Base-by-base conservation (phyloP, 2,888 invertebrate species). In the Allacma fusca region DNA sequence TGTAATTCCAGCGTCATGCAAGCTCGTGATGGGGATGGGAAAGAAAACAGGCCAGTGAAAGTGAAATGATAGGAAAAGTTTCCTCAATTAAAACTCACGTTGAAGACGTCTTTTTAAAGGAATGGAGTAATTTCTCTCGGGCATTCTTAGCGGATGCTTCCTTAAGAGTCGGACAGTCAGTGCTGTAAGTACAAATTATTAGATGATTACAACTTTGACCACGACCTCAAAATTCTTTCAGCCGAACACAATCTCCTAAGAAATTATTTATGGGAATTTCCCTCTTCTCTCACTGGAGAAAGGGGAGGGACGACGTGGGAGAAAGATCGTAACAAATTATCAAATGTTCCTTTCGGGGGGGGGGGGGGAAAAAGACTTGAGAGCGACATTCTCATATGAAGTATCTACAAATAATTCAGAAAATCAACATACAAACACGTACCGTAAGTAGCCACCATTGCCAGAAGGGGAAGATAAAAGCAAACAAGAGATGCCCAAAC, bases 401-500 rank as follows among this genome's bases (percentile, higher is more conserved):
- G n/a, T n/a, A n/a, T n/a, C n/a, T n/a, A n/a, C n/a, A n/a, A n/a
- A n/a, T n/a, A n/a, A 50, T 50, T 50, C 7, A n/a, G 50, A 16
- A 50, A 50, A 50, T 50, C 50, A 50, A 16, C 34, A 34, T 34
- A 34, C 9, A 34, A 7, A 21, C 7, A 57, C 29, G 44, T 57
- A 12, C 87, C 86, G 83, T 89, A 89, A 40, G 88, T 88, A 28
- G 88, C 85, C 40, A 88, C 86, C 89, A 89, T 89, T 64, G 89
- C 88, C 28, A 88, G 80, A 77, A 89, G 87, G 12, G 90, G 89
- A 76, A 89, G 88, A 84, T 89, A 88, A 83, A 90, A 90, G 62
- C 89, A 88, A 76, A 88, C 86, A 50, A 88, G 86, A 19, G 89
- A 89, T 50, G 89, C 89, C 84, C 87, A 88, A 19, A 88, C 85